phyloP scores from a whole-genome alignment of 2,113 vertebrate species.

The Microcebus jonahi region DNA sequence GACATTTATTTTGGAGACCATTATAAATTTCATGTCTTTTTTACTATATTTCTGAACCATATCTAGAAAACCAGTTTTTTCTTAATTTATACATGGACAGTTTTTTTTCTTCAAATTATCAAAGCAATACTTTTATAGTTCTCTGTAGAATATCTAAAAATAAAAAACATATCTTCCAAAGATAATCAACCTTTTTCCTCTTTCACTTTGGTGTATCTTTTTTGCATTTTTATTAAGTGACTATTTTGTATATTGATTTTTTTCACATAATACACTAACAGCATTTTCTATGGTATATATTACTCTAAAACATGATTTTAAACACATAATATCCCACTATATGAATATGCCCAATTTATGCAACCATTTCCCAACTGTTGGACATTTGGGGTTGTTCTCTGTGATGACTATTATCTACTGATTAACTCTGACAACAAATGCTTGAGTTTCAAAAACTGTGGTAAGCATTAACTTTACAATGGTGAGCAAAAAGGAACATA shows the following conservation, averaged over 20 bases:
- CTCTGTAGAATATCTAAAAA: conserved; percentile 49
- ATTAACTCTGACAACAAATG: conserved; percentile 42
- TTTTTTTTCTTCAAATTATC: not conserved
- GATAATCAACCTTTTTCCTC: not conserved
- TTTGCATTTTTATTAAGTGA: conserved; percentile 21
- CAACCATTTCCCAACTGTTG: conserved; percentile 18
- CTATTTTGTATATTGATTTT: conserved; percentile 44
- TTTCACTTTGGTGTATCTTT: not conserved
- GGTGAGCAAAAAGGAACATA: conserved; percentile 44
- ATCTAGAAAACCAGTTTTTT: conserved; percentile 37
- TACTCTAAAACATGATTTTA: conserved; percentile 49
- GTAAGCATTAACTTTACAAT: conserved; percentile 35
- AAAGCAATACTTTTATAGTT: conserved; percentile 4
- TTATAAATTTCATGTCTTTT: not conserved
- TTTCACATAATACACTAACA: conserved; percentile 43
- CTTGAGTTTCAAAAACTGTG: conserved; percentile 36
- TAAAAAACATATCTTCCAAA: conserved; percentile 29
- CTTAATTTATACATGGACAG: not conserved
- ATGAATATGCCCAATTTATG: not conserved
- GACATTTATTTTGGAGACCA: conserved; percentile 37
- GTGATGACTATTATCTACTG: conserved; percentile 10
- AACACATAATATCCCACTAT: conserved; percentile 8
- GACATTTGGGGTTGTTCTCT: not conserved
- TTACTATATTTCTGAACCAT: conserved; percentile 5
- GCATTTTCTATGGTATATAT: not conserved